A percentile compares a stretch with the other conserved stretches of the same genome.
Conservation (phyloP, 2,888 invertebrate genomes). For the Apotomis betuletana region DNA sequence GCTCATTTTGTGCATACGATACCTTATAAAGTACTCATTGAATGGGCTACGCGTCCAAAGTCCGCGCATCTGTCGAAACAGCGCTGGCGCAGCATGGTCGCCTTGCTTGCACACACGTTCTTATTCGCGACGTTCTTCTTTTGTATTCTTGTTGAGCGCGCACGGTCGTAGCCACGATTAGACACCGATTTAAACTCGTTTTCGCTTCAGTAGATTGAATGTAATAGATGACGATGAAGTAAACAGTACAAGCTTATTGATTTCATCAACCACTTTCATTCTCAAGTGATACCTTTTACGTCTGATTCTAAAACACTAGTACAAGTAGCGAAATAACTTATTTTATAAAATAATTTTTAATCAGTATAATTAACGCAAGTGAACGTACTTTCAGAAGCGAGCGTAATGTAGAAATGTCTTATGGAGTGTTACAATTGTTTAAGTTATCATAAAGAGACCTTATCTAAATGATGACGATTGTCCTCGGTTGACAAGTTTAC, state of each 20-base stretch:
- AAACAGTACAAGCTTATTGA: background rate
- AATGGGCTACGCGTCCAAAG: conserved; percentile 28
- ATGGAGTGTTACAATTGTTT: background rate
- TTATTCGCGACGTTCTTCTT: conserved; percentile 24
- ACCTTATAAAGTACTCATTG: background rate
- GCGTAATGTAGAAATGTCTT: too few relatives aligned
- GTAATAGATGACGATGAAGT: background rate
- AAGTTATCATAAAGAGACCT: conserved; percentile 1
- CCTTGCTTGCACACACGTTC: conserved; percentile 23
- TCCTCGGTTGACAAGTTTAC: conserved; percentile 18
- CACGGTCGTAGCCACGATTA: conserved; percentile 16
- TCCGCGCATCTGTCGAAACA: conserved; percentile 31
- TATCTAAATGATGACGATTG: conserved; percentile 19
- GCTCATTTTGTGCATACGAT: too few relatives aligned
- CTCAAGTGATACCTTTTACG: background rate
- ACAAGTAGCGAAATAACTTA: too few relatives aligned
- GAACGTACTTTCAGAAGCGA: too few relatives aligned
- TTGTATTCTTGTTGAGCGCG: conserved; percentile 31
- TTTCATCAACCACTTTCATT: too few relatives aligned
- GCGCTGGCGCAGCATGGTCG: conserved; percentile 32
- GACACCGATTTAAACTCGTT: conserved; percentile 6
- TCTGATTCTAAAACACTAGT: too few relatives aligned
- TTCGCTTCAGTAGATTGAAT: conserved; percentile 11
- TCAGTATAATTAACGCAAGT: too few relatives aligned
- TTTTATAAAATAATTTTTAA: too few relatives aligned